Percentiles rank a stretch among this genome's conserved stretches.
These are phyloP conservation scores for Exephanes ischioxanthus DNA, from an alignment of 2,888 invertebrate species.

Conservation along the genomic window DNA sequence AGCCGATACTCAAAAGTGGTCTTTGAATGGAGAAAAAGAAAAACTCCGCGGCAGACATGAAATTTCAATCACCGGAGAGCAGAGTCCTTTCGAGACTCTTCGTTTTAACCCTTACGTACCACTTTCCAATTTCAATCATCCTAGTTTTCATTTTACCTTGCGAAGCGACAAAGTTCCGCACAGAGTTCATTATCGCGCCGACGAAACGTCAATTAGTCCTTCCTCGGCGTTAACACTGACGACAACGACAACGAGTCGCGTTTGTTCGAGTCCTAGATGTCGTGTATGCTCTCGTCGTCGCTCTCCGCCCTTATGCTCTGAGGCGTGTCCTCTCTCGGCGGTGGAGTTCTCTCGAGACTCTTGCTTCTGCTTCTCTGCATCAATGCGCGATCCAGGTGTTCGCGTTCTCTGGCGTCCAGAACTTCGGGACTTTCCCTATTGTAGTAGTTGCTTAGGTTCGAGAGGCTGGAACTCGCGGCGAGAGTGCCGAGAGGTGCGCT, in stretches of 20 bases:
- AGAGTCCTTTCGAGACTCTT: conserved; percentile 16
- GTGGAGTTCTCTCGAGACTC: conserved; percentile 76
- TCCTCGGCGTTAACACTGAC: conserved; percentile 15
- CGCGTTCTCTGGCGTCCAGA: conserved; percentile 76
- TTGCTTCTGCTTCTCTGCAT: conserved; percentile 79
- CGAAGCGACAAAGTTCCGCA: neutral
- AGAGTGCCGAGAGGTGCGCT: conserved; percentile 89
- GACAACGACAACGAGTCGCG: conserved; percentile 10
- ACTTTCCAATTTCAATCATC: neutral
- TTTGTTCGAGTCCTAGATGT: conserved; percentile 77
- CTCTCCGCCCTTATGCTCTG: conserved; percentile 82
- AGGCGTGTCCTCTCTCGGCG: conserved; percentile 80
- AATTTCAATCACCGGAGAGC: too few species aligned
- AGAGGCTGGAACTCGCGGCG: conserved; percentile 88
- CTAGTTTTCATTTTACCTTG: neutral
- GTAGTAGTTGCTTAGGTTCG: conserved; percentile 81
- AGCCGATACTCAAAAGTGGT: neutral
- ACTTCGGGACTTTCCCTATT: conserved; percentile 80
- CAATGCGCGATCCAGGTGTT: conserved; percentile 72
- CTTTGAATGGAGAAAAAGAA: neutral
- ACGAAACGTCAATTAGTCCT: neutral
- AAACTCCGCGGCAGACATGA: neutral
- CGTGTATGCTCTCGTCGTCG: conserved; percentile 84
- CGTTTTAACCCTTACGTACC: neutral
- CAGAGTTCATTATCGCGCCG: neutral